phyloP scores from a whole-genome alignment of 2,113 vertebrate genomes.

The Chlorodrepanis virens region DNA sequence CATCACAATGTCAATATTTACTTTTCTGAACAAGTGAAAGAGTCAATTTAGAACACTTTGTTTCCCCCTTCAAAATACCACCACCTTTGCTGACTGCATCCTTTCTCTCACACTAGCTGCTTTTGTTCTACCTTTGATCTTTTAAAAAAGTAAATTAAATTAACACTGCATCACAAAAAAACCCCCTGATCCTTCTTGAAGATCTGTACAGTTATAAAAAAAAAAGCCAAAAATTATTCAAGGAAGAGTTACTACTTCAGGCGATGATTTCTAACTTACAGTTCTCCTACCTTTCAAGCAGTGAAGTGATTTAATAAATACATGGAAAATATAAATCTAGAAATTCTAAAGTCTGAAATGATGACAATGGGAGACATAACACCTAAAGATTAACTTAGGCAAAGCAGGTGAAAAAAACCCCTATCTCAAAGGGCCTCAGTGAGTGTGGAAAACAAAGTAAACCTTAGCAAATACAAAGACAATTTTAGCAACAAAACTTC shows the following conservation, averaged over 20 bases:
- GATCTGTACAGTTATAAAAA: not conserved
- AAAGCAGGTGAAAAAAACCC: not conserved
- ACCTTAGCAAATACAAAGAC: not conserved
- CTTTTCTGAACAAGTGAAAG: not conserved
- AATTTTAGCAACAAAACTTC: not conserved
- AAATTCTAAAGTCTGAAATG: not conserved
- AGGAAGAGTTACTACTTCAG: not conserved
- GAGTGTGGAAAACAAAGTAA: not conserved
- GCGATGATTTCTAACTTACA: not conserved
- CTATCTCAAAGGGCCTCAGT: accelerated
- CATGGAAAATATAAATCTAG: not conserved
- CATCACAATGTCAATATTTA: not conserved
- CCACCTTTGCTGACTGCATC: not conserved
- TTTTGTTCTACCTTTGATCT: not conserved
- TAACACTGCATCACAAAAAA: not conserved
- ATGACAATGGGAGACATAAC: not conserved
- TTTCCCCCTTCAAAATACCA: not conserved
- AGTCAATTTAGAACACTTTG: not conserved
- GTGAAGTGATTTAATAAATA: not conserved
- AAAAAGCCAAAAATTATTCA: not conserved
- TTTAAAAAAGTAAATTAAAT: not conserved
- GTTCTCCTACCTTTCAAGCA: not conserved
- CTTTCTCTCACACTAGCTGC: not conserved
- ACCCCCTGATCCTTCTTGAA: not conserved
- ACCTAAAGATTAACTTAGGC: not conserved